These are phyloP conservation scores for Apodemus speciosus DNA, from an alignment of 2,113 vertebrate genomes.

Conservation along the genomic window DNA sequence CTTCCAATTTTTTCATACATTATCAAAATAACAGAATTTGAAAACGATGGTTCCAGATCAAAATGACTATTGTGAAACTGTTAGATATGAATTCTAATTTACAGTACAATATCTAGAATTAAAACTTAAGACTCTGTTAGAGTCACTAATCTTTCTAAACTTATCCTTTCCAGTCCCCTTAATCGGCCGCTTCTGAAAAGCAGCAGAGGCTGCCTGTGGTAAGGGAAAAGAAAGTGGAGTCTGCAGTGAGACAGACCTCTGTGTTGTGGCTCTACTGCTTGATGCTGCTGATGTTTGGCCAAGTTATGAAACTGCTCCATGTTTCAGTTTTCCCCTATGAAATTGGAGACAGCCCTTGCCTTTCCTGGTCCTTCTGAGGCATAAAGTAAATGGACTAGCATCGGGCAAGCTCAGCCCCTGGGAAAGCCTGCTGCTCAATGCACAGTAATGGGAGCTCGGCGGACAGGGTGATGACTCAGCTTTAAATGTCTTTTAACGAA, in stretches of 20 bases:
- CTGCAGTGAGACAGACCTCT: not conserved
- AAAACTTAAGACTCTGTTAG: slow-evolving; percentile 2
- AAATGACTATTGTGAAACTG: slow-evolving; percentile 10
- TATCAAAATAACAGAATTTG: slow-evolving; percentile 1
- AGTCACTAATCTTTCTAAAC: slow-evolving; percentile 32
- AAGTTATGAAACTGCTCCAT: slow-evolving; percentile 10
- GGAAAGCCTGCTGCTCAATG: not conserved
- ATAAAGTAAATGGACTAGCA: slow-evolving; percentile 43
- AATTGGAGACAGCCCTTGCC: not conserved
- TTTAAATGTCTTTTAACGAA: slow-evolving; percentile 29
- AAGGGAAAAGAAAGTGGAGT: not conserved
- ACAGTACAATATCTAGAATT: not conserved
- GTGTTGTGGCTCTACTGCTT: slow-evolving; percentile 18
- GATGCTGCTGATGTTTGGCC: not conserved
- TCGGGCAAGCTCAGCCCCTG: slow-evolving; percentile 6
- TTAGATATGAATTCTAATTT: slow-evolving; percentile 23
- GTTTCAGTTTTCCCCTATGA: slow-evolving; percentile 13
- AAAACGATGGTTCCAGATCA: slow-evolving; percentile 46
- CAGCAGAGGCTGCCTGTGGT: not conserved
- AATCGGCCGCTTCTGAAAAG: slow-evolving; percentile 43
- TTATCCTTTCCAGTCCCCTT: slow-evolving; percentile 3
- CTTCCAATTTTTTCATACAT: slow-evolving; percentile 20
- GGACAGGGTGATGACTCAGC: not conserved
- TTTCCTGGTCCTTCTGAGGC: slow-evolving; percentile 24
- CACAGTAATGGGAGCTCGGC: not conserved